Percentiles rank a stretch among this genome's conserved stretches.
phyloP scores from a whole-genome alignment of 2,797 vertebrate species.

The Lepilemur septentrionalis region DNA sequence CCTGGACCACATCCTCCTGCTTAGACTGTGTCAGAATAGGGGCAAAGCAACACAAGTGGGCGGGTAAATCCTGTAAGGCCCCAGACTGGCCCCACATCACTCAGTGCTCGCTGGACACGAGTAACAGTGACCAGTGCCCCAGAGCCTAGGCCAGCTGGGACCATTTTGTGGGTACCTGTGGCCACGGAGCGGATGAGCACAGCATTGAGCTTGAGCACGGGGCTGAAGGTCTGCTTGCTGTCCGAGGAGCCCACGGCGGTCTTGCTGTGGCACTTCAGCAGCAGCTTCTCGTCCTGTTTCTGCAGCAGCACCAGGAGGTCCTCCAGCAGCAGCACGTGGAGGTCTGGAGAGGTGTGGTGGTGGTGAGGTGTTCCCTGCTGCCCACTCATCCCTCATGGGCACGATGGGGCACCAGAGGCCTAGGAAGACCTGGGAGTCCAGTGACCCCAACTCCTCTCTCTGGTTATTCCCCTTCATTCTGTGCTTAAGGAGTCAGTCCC shows the following conservation, averaged over 20 bases:
- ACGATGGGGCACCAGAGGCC: neutral
- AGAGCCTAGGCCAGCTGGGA: neutral
- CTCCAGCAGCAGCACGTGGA: slow-evolving; percentile 94
- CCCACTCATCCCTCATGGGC: neutral
- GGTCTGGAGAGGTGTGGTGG: slow-evolving; percentile 82
- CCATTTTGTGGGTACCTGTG: slow-evolving; percentile 76
- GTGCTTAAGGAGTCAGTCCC: neutral
- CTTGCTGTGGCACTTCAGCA: slow-evolving; percentile 93
- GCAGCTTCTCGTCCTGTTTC: slow-evolving; percentile 91
- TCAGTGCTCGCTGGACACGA: neutral
- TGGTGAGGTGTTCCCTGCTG: neutral
- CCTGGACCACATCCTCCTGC: neutral
- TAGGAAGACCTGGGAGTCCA: neutral
- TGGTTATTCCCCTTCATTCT: neutral
- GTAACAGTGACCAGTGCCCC: accelerated
- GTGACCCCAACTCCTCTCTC: neutral
- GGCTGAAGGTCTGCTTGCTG: slow-evolving; percentile 87
- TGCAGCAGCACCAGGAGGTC: slow-evolving; percentile 94
- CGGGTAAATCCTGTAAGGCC: neutral
- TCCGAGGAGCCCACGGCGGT: slow-evolving; percentile 77
- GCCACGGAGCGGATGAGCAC: slow-evolving; percentile 86
- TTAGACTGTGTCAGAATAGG: neutral
- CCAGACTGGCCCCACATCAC: neutral
- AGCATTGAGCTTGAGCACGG: slow-evolving; percentile 84
- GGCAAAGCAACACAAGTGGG: neutral